These are phyloP conservation scores for Cephonodes hylas DNA, from an alignment of 2,888 invertebrate species.

Conservation along the genomic window DNA sequence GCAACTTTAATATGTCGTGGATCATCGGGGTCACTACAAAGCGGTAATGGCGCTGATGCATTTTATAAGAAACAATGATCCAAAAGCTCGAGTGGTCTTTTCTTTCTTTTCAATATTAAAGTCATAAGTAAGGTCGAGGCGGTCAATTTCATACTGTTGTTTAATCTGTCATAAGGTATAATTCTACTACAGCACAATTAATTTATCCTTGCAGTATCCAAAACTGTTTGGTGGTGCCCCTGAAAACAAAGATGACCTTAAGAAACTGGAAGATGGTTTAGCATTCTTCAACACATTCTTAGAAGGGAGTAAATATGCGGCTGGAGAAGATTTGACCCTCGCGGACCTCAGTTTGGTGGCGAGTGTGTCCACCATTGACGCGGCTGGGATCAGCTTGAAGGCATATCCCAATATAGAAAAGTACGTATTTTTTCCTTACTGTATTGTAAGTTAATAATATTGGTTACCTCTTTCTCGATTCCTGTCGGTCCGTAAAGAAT, in stretches of 20 bases:
- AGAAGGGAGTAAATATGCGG: slow-evolving; percentile 82
- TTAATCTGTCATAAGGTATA: too few relatives aligned
- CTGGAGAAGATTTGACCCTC: slow-evolving; percentile 85
- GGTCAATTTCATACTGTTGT: too few relatives aligned
- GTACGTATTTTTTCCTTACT: slow-evolving; percentile 21
- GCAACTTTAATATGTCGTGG: too few relatives aligned
- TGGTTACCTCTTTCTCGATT: too few relatives aligned
- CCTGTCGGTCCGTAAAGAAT: too few relatives aligned
- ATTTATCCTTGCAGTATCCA: slow-evolving; percentile 67
- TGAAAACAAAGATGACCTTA: slow-evolving; percentile 81
- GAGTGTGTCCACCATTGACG: slow-evolving; percentile 84
- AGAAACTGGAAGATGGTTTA: slow-evolving; percentile 83
- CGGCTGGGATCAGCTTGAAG: slow-evolving; percentile 80
- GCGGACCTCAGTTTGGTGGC: slow-evolving; percentile 86
- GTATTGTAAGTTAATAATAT: not conserved
- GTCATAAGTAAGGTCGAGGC: not conserved
- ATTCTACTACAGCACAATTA: too few relatives aligned
- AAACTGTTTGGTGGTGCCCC: slow-evolving; percentile 75
- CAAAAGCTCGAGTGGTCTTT: too few relatives aligned
- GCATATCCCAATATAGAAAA: slow-evolving; percentile 65
- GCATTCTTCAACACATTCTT: slow-evolving; percentile 84
- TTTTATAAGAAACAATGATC: too few relatives aligned
- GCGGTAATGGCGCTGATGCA: too few relatives aligned
- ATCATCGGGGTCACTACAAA: too few relatives aligned
- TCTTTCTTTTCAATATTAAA: too few relatives aligned